Conservation (phyloP, 1,140 invertebrate species). For the Nasonia giraulti region DNA sequence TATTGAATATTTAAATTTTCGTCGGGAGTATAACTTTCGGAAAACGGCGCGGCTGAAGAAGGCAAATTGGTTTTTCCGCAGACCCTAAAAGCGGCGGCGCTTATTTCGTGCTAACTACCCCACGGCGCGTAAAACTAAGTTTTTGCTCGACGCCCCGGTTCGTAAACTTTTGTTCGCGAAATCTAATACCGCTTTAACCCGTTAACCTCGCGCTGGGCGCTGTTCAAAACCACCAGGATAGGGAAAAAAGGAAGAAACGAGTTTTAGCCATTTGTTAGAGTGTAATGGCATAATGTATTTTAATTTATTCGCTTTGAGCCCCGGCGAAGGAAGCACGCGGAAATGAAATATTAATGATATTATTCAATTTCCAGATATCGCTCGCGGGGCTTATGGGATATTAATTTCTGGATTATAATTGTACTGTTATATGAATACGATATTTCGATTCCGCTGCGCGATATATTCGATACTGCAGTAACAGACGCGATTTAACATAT, state of each 20-base stretch:
- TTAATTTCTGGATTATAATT: background rate
- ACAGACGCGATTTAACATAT: too few species aligned
- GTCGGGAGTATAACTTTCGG: background rate
- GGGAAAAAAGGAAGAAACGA: background rate
- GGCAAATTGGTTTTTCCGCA: background rate
- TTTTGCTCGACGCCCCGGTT: background rate
- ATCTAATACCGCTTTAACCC: slow-evolving; percentile 12
- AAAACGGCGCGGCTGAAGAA: background rate
- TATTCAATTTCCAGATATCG: too few species aligned
- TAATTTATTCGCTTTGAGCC: background rate
- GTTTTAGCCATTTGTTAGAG: background rate
- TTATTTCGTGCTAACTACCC: background rate
- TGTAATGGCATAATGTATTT: background rate
- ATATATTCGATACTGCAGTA: background rate
- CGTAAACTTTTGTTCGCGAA: slow-evolving; percentile 14
- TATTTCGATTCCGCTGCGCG: background rate
- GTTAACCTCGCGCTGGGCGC: background rate
- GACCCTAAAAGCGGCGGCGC: background rate
- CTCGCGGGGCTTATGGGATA: too few species aligned
- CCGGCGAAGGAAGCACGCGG: background rate
- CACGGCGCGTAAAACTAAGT: background rate
- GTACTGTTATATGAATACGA: background rate
- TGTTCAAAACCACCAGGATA: background rate
- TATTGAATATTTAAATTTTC: background rate
- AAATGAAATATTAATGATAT: background rate